A percentile compares a stretch with the other conserved stretches of the same genome.
Evolutionary conservation across 2,888 invertebrate species (phyloP).

Genomic region (Agonopterix arenella): DNA sequence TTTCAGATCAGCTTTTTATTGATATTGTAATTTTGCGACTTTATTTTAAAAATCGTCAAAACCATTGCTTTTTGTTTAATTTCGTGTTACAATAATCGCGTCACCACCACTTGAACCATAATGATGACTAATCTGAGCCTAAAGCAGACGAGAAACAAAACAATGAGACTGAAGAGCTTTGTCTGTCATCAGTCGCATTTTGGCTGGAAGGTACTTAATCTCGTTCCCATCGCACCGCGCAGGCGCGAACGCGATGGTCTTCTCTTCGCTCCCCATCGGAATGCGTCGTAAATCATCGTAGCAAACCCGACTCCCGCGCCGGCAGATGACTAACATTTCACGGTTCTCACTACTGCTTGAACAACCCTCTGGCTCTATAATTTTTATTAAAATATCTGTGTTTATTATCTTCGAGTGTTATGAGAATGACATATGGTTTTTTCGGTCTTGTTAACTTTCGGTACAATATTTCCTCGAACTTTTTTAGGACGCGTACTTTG

Average conservation of each 20-base stretch:
- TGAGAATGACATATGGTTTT: too few relatives aligned
- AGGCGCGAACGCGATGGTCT: conserved; percentile 27
- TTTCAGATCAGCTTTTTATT: too few relatives aligned
- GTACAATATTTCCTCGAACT: too few relatives aligned
- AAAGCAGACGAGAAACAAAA: conserved; percentile 22
- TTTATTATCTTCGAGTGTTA: too few relatives aligned
- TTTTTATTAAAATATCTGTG: too few relatives aligned
- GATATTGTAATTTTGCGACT: too few relatives aligned
- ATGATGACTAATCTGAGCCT: conserved; percentile 25
- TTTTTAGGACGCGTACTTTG: too few relatives aligned
- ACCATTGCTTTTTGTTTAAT: too few relatives aligned
- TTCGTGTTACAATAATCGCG: neutral
- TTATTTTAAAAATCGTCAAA: too few relatives aligned
- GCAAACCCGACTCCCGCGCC: conserved; percentile 4
- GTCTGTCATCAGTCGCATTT: conserved; percentile 48
- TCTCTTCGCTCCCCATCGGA: conserved; percentile 44
- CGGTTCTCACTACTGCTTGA: neutral
- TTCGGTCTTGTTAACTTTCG: too few relatives aligned
- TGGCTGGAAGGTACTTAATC: conserved; percentile 42
- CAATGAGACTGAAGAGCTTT: conserved; percentile 41
- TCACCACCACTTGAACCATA: neutral
- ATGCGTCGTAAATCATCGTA: conserved; percentile 63
- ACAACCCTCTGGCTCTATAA: too few relatives aligned
- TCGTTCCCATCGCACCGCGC: conserved; percentile 48
- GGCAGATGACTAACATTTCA: neutral